These are phyloP conservation scores for Dasypolia templi DNA, from an alignment of 2,888 invertebrate species.

Conservation along the genomic window DNA sequence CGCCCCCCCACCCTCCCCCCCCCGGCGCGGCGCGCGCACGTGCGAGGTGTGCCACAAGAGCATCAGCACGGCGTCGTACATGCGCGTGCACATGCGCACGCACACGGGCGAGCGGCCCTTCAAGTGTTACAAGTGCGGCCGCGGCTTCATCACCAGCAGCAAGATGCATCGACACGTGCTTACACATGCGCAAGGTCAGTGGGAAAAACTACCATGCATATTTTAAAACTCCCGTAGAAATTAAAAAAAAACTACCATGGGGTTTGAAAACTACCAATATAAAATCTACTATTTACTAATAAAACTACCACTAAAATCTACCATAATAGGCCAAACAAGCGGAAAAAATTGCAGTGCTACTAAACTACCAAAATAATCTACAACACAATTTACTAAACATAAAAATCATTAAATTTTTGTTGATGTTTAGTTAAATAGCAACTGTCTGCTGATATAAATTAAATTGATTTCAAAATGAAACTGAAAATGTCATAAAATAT, in stretches of 20 bases:
- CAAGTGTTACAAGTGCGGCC: slow-evolving; percentile 79
- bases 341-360: too few species aligned
- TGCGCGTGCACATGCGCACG: slow-evolving; percentile 83
- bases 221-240: not conserved
- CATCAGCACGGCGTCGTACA: slow-evolving; percentile 80
- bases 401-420: too few species aligned
- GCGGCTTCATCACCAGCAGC: slow-evolving; percentile 84
- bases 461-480: too few species aligned
- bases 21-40: slow-evolving; percentile 21
- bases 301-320: not conserved
- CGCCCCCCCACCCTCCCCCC: not conserved
- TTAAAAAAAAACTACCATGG: slow-evolving; percentile 9
- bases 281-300: not conserved
- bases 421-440: too few species aligned
- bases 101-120: slow-evolving; percentile 85
- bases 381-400: too few species aligned
- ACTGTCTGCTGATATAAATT: too few species aligned
- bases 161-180: slow-evolving; percentile 86
- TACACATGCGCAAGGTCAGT: slow-evolving; percentile 77
- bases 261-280: not conserved
- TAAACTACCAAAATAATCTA: too few species aligned
- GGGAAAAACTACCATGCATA: not conserved
- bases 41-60: slow-evolving; percentile 74
- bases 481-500: too few species aligned
- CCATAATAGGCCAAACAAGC: not conserved